A percentile compares a stretch with the other conserved stretches of the same genome.
These are phyloP conservation scores for Yponomeuta malinellus DNA, from an alignment of 2,888 invertebrate genomes.

Conservation along the genomic window DNA sequence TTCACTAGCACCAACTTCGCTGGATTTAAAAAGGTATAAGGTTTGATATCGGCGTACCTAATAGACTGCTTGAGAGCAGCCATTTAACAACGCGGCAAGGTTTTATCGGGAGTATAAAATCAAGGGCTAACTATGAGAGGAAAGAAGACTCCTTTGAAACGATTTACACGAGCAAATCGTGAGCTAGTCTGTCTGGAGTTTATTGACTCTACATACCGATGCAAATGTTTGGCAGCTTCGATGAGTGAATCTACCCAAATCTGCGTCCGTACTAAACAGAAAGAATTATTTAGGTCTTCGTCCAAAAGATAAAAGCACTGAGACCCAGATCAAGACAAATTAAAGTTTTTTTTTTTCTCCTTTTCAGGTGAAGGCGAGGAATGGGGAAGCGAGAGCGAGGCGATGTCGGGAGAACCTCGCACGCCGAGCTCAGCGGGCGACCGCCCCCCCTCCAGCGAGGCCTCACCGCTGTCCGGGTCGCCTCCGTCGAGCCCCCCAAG, in stretches of 20 bases:
- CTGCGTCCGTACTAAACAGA: too few relatives aligned
- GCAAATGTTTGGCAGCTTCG: background rate
- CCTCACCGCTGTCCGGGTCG: constrained; percentile 42
- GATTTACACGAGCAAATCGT: background rate
- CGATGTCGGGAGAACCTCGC: constrained; percentile 73
- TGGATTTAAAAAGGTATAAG: background rate
- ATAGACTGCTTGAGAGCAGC: constrained; percentile 22
- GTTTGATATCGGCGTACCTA: background rate
- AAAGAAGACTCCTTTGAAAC: background rate
- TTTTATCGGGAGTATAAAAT: constrained; percentile 22
- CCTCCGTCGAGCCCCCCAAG: constrained; percentile 58
- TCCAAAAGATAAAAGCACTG: too few relatives aligned
- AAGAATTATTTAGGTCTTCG: too few relatives aligned
- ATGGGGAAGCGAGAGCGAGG: constrained; percentile 78
- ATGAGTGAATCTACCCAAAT: background rate
- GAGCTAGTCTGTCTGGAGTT: background rate
- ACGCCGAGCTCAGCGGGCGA: constrained; percentile 68
- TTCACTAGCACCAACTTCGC: background rate
- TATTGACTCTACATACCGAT: background rate
- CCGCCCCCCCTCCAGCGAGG: constrained; percentile 54
- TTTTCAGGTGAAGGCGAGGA: constrained; percentile 80
- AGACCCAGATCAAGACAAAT: too few relatives aligned
- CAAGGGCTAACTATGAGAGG: background rate
- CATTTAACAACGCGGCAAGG: constrained; percentile 62
- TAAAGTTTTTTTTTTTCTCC: constrained; percentile 26